Percentiles rank a stretch among this genome's conserved stretches.
These are phyloP conservation scores for Ranitomeya variabilis DNA, from an alignment of 2,113 vertebrate species.

Conservation along the genomic window DNA sequence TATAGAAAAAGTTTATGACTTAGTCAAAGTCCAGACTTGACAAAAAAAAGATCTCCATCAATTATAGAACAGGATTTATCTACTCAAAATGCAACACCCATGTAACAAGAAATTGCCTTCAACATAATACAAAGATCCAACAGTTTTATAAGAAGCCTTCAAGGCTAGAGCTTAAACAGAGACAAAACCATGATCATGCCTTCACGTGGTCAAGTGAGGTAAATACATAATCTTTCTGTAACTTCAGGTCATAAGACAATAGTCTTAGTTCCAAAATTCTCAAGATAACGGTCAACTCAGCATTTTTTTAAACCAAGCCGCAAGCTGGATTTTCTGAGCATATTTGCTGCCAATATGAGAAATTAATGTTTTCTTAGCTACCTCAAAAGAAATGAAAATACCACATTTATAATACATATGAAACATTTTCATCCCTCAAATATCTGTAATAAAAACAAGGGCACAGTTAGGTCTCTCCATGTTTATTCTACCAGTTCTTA, in stretches of 20 bases:
- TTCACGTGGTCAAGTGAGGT: background rate
- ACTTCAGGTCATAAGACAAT: background rate
- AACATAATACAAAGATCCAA: background rate
- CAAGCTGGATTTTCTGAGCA: background rate
- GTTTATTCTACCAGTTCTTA: constrained; percentile 48
- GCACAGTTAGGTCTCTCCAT: constrained; percentile 16
- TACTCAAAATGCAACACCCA: background rate
- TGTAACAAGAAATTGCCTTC: background rate
- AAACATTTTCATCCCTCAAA: constrained; percentile 36
- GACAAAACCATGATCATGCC: background rate
- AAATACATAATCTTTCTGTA: background rate
- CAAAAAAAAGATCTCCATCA: too few relatives aligned
- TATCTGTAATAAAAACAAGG: constrained; percentile 48
- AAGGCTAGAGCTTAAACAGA: background rate
- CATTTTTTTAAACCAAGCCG: background rate
- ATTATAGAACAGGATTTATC: background rate
- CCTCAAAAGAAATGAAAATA: constrained; percentile 51
- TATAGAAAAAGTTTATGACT: too few relatives aligned
- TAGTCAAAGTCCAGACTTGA: too few relatives aligned
- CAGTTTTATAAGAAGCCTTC: background rate
- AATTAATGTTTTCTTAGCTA: constrained; percentile 49
- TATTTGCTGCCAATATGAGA: constrained; percentile 40
- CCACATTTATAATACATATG: constrained; percentile 46
- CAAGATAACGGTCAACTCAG: constrained; percentile 9
- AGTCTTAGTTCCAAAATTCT: background rate